phyloP scores from a whole-genome alignment of 2,797 vertebrate genomes.

The Typhlichthys subterraneus region DNA sequence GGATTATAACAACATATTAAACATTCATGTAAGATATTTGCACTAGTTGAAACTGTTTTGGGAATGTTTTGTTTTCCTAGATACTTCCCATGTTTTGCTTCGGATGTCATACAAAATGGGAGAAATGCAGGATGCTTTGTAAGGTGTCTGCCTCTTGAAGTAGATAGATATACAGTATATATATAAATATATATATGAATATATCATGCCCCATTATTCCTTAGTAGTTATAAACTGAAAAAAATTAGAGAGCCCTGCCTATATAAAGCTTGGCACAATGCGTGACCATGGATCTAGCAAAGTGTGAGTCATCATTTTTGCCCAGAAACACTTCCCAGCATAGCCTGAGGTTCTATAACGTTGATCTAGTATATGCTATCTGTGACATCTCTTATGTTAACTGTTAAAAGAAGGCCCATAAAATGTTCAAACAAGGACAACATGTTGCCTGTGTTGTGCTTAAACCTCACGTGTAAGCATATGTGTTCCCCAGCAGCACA shows the following conservation, averaged over 20 bases:
- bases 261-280: conserved; percentile 48
- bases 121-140: conserved; percentile 65
- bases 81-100: conserved; percentile 62
- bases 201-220: conserved; percentile 44
- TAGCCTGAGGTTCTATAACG: conserved; percentile 52
- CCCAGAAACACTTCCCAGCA: conserved; percentile 49
- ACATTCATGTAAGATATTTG: conserved; percentile 80
- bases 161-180: conserved; percentile 53
- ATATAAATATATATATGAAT: conserved; percentile 46
- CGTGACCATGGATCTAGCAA: conserved; percentile 40
- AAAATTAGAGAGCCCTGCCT: conserved; percentile 31
- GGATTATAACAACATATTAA: conserved; percentile 77
- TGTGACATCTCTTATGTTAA: conserved; percentile 62
- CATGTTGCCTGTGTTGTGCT: conserved; percentile 40
- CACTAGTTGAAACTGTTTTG: conserved; percentile 74
- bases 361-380: conserved; percentile 57
- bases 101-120: conserved; percentile 65
- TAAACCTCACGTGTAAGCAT: conserved; percentile 4
- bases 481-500: not conserved
- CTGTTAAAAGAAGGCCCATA: conserved; percentile 67
- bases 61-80: conserved; percentile 75
- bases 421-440: conserved; percentile 56
- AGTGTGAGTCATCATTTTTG: conserved; percentile 51
- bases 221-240: conserved; percentile 56
- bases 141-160: conserved; percentile 64